Evolutionary conservation across 2,888 invertebrate species (phyloP), one percentile per base, ranked within the genome.

Genomic region (Cantharis rustica): DNA sequence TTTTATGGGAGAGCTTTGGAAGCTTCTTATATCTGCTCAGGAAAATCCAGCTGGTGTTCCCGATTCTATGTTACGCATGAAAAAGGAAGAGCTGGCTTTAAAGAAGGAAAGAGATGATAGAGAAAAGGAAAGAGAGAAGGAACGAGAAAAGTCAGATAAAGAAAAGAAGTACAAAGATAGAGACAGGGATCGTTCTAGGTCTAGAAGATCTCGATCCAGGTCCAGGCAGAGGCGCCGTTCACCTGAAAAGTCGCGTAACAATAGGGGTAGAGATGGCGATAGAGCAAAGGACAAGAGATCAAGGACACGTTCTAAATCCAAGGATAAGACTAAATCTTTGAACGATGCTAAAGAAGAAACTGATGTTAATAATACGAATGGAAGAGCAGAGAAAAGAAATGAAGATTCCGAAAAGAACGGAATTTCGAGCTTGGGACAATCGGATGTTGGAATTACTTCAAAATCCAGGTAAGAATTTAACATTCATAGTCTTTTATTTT

Each of bases 1-100:
- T 83, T 99, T 99, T 89, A 98, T 99, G 96, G 95, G 95, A 3
- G 99, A 99, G 88, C 90, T 99, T 72, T 99, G 99, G 99, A 95
- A 96, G 80, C 89, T 98, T 82, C 90, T 99, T 81, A 91, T 98
- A 78, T 98, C 98, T 73, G 99, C 99, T 1, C 98, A 98, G 89
- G 96, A 98, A 71, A 96, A 96, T 82, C 95, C 96, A 66, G 95
- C 94, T 80, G 99, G 99, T 13, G 99, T 99, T 85, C 99, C 99
- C 0, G 95, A 96, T 81, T 93, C 95, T 79, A 94, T 99, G 85
- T 92, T 99, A 75, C 97, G 98, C 87, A 94, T 96, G 88, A 98
- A 99, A 89, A 97, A 99, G 87, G 97, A 97, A 87, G 98, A 99
- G 89, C 95, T 99, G 83, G 94, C 96, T 86, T 96, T 95, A 86